Conservation (phyloP, 2,888 invertebrate species). For the Melanchra persicariae region DNA sequence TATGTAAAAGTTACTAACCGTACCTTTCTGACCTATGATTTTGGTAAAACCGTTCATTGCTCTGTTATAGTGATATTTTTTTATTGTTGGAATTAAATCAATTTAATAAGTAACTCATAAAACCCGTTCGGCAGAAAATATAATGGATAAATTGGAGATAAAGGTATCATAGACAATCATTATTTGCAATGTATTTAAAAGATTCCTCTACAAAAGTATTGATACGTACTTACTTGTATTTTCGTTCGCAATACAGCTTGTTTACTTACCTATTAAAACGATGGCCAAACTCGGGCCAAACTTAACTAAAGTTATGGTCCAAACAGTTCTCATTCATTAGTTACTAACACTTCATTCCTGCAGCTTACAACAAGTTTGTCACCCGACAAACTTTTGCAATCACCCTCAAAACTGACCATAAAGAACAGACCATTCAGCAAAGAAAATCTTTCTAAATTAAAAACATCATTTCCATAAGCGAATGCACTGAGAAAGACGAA, state of each 20-base stretch:
- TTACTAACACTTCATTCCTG: background rate
- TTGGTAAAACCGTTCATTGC: background rate
- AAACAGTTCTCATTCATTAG: background rate
- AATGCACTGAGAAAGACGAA: slow-evolving; percentile 60
- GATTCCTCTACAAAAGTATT: background rate
- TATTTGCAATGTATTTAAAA: too few relatives aligned
- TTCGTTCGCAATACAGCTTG: background rate
- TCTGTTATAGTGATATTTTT: background rate
- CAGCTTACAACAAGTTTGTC: slow-evolving; percentile 5
- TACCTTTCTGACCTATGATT: background rate
- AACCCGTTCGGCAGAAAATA: background rate
- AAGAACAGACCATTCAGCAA: slow-evolving; percentile 13
- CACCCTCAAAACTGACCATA: slow-evolving; percentile 25
- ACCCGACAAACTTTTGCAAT: slow-evolving; percentile 28
- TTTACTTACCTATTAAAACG: background rate
- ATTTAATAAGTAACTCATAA: background rate
- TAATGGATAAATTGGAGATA: background rate
- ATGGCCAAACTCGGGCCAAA: background rate
- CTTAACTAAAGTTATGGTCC: background rate
- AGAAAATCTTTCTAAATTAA: slow-evolving; percentile 57
- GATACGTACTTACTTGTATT: background rate
- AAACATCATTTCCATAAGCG: slow-evolving; percentile 63
- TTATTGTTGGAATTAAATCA: background rate
- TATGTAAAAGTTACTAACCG: background rate
- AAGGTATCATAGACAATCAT: background rate